Evolutionary conservation across 1,140 invertebrate species (phyloP), one percentile per base, ranked within the genome.

Genomic region (Pseudoatta argentina): DNA sequence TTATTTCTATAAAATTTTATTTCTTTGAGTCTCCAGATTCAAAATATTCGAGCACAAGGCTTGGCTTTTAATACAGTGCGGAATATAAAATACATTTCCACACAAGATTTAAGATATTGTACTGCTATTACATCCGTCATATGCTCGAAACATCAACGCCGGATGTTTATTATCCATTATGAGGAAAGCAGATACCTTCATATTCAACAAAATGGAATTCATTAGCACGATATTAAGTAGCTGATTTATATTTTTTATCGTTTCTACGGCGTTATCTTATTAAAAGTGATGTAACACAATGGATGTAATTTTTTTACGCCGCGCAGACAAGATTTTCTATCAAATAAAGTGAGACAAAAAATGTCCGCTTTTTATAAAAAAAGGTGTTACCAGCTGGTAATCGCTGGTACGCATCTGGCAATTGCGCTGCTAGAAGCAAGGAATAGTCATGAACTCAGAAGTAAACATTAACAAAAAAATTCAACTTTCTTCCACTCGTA

Each of bases 111-210:
- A 83, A 83, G 69, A 83, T n/a, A 5, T 7, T 59, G 4, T 16
- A 10, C 6, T 21, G 55, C 27, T 55, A 39, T 61, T 73, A 64
- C 48, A 63, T 27, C 55, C 69, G 55, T 61, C 59, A 48, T 51
- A 34, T n/a, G 14, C 53, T 48, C 67, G 10, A 59, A 61, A 8
- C 39, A n/a, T 21, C 48, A 53, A 34, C 76, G 3, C 4, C 48
- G 39, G 57, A 83, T 83, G 69, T 83, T 73, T 61, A 61, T 83
- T 83, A 48, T 83, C 27, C 39, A 51, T 83, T 73, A 73, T 34
- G 39, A 30, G 24, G 79, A 75, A 73, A 73, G 4, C 39, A 16
- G 57, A 51, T 27, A 51, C 79, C 53, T 30, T 51, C 69, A 73
- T 48, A 16, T 61, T n/a, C 4, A 24, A 18, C 21, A 39, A 63